Base-by-base conservation (phyloP, 2,797 vertebrate genomes). In the Sciurus carolinensis region DNA sequence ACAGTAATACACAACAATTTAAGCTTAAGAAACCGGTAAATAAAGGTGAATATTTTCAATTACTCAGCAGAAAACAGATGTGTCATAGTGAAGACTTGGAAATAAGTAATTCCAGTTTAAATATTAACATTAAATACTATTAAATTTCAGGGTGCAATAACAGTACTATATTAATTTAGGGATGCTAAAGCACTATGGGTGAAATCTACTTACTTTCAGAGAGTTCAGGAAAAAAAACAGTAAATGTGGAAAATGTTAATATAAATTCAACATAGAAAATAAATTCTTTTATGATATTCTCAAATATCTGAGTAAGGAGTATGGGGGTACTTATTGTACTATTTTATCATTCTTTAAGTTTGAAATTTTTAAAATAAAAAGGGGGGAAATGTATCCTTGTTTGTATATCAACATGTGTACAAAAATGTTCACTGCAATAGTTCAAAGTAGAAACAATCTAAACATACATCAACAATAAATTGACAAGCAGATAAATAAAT, bases 331-430 rank as follows among this genome's bases (percentile, higher is more conserved):
- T 94, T 66, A 86, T 14, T 69, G 44, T 3, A 71, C 5, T 80
- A 62, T 79, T 89, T 62, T n/a, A 82, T 95, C 85, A 17, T 93
- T 86, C 64, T 71, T 62, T 72, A 94, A n/a, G 42, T 76, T 80
- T 94, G 22, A 95, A 79, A 88, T 30, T 67, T 85, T 85, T 94
- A 42, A 92, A 95, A 87, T 76, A 59, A 95, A 83, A 83, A 87
- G 42, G 28, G 47, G 39, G 11, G 5, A 5, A 94, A 86, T 83
- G 15, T 17, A 72, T 42, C 50, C 13, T 77, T 93, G n/a, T 54
- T 20, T 83, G 14, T 73, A 71, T 64, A 90, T n/a, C 14, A 91
- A 94, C 20, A 87, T 44, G 83, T 39, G 26, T 57, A 77, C 24
- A 91, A 79, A 44, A 92, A 92, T 69, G 62, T 69, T 77, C 44